These are phyloP conservation scores for Synanthedon tipuliformis DNA, from an alignment of 2,888 invertebrate genomes.

Conservation along the genomic window DNA sequence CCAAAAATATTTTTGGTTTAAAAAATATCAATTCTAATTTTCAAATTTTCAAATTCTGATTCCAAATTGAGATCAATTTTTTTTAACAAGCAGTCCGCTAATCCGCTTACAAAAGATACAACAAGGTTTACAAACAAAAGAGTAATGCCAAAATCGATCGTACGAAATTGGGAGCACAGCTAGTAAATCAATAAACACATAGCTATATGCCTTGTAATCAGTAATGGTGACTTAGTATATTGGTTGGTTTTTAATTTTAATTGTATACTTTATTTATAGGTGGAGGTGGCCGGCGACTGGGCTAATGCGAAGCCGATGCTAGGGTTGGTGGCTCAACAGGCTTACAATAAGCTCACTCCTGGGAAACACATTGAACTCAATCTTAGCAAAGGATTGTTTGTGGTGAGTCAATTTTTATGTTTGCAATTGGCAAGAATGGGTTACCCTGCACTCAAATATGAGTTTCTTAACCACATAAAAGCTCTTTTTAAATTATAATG, in stretches of 20 bases:
- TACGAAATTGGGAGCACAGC: too few species aligned
- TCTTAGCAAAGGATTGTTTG: slow-evolving; percentile 85
- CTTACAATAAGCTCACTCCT: slow-evolving; percentile 74
- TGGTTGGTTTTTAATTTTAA: not conserved
- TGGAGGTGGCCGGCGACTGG: slow-evolving; percentile 60
- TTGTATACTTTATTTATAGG: slow-evolving; percentile 47
- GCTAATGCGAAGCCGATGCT: slow-evolving; percentile 72
- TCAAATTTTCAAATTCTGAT: too few species aligned
- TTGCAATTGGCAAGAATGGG: too few species aligned
- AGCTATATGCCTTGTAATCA: slow-evolving; percentile 45
- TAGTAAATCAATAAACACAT: not conserved
- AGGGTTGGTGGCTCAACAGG: slow-evolving; percentile 82
- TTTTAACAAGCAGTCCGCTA: too few species aligned
- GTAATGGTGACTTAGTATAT: not conserved
- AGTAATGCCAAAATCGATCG: not conserved
- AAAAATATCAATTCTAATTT: too few species aligned
- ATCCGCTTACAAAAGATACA: too few species aligned
- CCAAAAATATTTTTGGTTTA: too few species aligned
- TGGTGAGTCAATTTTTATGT: slow-evolving; percentile 69
- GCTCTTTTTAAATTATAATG: too few species aligned
- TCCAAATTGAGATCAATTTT: too few species aligned
- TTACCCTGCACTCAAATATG: too few species aligned
- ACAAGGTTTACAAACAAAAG: too few species aligned
- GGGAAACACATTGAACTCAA: slow-evolving; percentile 73
- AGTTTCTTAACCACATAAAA: too few species aligned